These are phyloP conservation scores for Uloborus diversus DNA, from an alignment of 1,140 invertebrate genomes.

Conservation along the genomic window DNA sequence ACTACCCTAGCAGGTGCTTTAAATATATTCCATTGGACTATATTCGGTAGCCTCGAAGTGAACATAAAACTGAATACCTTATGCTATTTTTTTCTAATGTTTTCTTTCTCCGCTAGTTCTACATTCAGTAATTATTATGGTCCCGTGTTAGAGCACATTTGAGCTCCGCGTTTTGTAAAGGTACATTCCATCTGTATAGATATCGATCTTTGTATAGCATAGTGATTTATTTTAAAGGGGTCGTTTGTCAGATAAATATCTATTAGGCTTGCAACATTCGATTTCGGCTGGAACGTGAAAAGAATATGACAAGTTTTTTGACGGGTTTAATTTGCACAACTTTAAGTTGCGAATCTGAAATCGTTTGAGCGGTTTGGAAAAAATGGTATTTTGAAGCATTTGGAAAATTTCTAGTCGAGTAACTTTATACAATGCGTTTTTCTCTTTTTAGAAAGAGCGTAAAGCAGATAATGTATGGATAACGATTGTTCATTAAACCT, in stretches of 20 bases:
- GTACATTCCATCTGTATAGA: neutral
- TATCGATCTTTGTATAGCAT: neutral
- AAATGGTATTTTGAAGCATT: no score
- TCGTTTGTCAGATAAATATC: neutral
- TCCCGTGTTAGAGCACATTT: neutral
- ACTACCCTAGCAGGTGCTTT: constrained; percentile 21
- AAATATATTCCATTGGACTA: constrained; percentile 45
- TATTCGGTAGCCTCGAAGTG: constrained; percentile 34
- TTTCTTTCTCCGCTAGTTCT: constrained; percentile 6
- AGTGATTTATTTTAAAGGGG: neutral
- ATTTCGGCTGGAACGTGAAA: no score
- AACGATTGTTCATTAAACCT: no score
- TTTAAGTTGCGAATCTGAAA: no score
- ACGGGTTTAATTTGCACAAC: no score
- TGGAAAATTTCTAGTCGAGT: no score
- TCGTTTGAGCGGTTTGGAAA: no score
- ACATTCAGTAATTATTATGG: constrained; percentile 41
- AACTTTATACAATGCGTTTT: no score
- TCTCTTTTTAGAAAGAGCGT: no score
- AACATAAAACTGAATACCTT: constrained; percentile 40
- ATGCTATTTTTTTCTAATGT: neutral
- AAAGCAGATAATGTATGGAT: no score
- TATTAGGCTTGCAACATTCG: no score
- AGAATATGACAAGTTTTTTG: no score
- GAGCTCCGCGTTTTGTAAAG: neutral